Base-by-base conservation (phyloP, 1,140 invertebrate genomes). In the Aphidius gifuensis region DNA sequence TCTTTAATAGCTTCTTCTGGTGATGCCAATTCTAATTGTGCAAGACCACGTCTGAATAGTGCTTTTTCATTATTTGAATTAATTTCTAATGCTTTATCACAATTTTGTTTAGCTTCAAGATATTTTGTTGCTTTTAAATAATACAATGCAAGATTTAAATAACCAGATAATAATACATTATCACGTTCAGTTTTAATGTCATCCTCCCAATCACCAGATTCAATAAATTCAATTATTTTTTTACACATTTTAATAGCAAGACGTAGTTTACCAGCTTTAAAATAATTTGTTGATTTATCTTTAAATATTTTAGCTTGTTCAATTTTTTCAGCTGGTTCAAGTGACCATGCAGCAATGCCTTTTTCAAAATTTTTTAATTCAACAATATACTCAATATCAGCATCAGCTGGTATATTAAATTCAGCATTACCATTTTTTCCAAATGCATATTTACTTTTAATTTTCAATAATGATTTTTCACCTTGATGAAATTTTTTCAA, bases 211-310 rank as follows among this genome's bases (percentile, higher is more conserved):
- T 76, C 77, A 65, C 82, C 80, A 68, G 75, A 70, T 56, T 87
- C 82, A 49, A 90, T 67, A 61, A 81, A 83, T 43, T 83, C 71
- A 48, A 86, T 71, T 74, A 84, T 72, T 71, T 90, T 91, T 65
- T 88, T 89, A 74, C 98, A 98, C 83, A 94, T 91, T 78, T 92
- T 94, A 44, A 90, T 84, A n/a, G 96, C 94, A 60, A 94, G 64
- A 51, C 81, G 75, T 68, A 86, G 90, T 73, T 96, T 93, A 56
- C 82, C 86, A 4, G 83, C 80, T 77, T 95, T 96, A 69, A 97
- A 97, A 77, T 93, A 98, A 46, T 87, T 85, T 0, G 93, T 97
- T 55, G 95, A 96, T 78, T 93, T 96, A 55, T 92, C 90, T 82
- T 98, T 98, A 48, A 86, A 89, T 5, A 90, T 80, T 75, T 90